Evolutionary conservation across 2,113 vertebrate genomes (phyloP).

Genomic region (Xyrauchen texanus): DNA sequence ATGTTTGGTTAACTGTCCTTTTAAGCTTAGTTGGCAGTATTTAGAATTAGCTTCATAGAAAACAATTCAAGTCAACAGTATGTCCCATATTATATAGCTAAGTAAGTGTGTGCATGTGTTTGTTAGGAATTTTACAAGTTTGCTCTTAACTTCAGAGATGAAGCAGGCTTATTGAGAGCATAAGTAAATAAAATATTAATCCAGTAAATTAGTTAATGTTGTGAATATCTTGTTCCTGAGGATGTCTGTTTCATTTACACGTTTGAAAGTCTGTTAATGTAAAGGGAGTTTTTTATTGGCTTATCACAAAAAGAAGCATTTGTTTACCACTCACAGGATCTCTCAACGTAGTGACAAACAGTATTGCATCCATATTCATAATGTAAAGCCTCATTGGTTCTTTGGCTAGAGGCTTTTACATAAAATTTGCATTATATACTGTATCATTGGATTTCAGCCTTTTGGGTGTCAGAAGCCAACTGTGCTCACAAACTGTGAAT

Average conservation of each 20-base stretch:
- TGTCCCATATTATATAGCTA: no score
- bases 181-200: constrained; percentile 11
- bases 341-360: constrained; percentile 46
- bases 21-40: no score
- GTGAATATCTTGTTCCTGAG: constrained; percentile 17
- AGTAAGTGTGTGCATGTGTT: constrained; percentile 20
- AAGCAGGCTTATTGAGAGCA: background rate
- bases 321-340: constrained; percentile 45
- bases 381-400: constrained; percentile 57
- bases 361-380: constrained; percentile 52
- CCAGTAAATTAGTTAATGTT: constrained; percentile 23
- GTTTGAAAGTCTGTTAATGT: constrained; percentile 8
- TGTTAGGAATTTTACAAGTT: background rate
- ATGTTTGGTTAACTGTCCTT: no score
- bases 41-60: no score
- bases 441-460: constrained; percentile 55
- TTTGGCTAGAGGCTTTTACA: constrained; percentile 51
- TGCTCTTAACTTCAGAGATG: background rate
- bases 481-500: constrained; percentile 54
- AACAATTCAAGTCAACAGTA: no score
- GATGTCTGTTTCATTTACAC: constrained; percentile 1
- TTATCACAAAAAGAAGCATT: constrained; percentile 38
- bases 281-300: background rate
- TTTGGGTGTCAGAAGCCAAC: constrained; percentile 51
- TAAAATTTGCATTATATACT: constrained; percentile 58